Percentiles rank a stretch among this genome's conserved stretches.
Evolutionary conservation across 2,797 vertebrate genomes (phyloP).

Genomic region (Spondyliosoma cantharus): DNA sequence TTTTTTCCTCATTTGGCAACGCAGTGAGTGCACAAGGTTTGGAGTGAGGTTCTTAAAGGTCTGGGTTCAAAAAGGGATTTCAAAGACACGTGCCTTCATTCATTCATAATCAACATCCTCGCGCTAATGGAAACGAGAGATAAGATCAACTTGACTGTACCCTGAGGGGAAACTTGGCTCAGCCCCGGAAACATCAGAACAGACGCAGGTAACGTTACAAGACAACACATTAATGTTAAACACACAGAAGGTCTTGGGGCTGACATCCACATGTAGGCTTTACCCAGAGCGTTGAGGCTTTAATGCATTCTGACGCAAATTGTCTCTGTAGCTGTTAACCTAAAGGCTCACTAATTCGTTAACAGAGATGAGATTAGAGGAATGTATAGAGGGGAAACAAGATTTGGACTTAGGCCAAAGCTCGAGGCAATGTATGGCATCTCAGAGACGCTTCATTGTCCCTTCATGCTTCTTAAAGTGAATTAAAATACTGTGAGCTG

Average conservation of each 20-base stretch:
- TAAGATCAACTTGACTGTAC: conserved; percentile 14
- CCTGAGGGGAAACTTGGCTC: conserved; percentile 11
- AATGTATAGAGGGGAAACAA: conserved; percentile 12
- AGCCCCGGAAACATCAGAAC: not conserved
- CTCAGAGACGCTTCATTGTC: not conserved
- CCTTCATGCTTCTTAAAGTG: not conserved
- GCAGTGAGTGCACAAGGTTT: not conserved
- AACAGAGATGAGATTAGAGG: conserved; percentile 46
- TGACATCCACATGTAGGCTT: conserved; percentile 1
- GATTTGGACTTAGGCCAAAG: conserved; percentile 3
- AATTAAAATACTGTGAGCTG: not conserved
- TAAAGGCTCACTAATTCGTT: conserved; percentile 40
- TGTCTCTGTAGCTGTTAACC: conserved; percentile 9
- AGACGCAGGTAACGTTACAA: conserved; percentile 2
- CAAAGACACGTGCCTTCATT: conserved; percentile 1
- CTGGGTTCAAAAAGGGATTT: conserved; percentile 13
- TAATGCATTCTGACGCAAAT: conserved; percentile 17
- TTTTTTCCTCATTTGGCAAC: conserved; percentile 30
- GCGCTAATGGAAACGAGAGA: conserved; percentile 10
- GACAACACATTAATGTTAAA: conserved; percentile 15
- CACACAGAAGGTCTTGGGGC: not conserved
- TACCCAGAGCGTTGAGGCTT: conserved; percentile 1
- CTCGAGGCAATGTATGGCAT: not conserved
- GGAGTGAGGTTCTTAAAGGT: conserved; percentile 3
- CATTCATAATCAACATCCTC: not conserved